phyloP scores from a whole-genome alignment of 2,113 vertebrate species.

The Heptranchias perlo region DNA sequence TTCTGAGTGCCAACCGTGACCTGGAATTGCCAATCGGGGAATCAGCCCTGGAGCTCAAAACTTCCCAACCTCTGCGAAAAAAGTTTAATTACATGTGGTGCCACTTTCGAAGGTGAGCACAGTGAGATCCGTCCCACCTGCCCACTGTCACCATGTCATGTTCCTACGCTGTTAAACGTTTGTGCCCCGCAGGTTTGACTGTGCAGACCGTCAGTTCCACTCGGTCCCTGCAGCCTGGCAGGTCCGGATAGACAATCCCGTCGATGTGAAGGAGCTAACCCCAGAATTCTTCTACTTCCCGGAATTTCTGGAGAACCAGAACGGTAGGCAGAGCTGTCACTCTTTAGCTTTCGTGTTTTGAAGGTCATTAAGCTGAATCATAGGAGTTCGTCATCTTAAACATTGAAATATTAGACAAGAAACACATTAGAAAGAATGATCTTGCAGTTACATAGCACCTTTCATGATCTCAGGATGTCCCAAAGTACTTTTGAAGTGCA shows the following conservation, averaged over 20 bases:
- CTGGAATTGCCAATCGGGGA: not conserved
- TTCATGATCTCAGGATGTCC: not conserved
- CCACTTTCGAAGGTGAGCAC: not conserved
- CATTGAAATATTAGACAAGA: not conserved
- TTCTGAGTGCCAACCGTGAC: not conserved
- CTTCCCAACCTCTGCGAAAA: not conserved
- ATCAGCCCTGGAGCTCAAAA: not conserved
- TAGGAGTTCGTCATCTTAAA: not conserved
- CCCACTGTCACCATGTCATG: not conserved
- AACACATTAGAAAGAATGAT: not conserved
- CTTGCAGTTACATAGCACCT: not conserved
- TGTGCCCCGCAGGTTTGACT: conserved; percentile 76
- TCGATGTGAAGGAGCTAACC: conserved; percentile 93
- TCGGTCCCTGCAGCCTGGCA: conserved; percentile 91
- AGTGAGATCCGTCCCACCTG: not conserved
- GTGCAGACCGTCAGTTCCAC: conserved; percentile 92
- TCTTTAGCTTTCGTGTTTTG: too few relatives aligned
- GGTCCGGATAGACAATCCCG: conserved; percentile 89
- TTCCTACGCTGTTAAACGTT: not conserved
- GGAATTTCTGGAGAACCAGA: conserved; percentile 90
- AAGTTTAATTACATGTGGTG: not conserved
- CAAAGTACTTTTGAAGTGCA: not conserved
- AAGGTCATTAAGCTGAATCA: not conserved
- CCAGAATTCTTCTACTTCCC: conserved; percentile 97
- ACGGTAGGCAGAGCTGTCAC: conserved; percentile 56